These are phyloP conservation scores for Phylloscopus whistleri DNA, from an alignment of 2,113 vertebrate genomes.

Conservation along the genomic window DNA sequence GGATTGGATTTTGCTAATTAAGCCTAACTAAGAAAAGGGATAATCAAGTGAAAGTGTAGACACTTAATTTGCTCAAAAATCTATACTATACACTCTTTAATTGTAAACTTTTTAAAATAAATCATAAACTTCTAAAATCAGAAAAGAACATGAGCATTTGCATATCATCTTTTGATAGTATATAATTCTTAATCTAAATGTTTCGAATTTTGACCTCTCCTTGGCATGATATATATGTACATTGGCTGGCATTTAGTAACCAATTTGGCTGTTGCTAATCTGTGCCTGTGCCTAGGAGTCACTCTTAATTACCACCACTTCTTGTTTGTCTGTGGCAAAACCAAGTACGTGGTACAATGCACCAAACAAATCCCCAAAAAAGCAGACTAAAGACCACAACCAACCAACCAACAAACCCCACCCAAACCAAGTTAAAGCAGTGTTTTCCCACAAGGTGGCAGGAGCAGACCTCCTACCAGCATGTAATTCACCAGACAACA, in stretches of 20 bases:
- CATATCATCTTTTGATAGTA: neutral
- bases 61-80: neutral
- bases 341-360: neutral
- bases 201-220: neutral
- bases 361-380: neutral
- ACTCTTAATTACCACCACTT: neutral
- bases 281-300: neutral
- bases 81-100: neutral
- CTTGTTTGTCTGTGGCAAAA: neutral
- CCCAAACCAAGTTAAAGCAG: neutral
- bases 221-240: neutral
- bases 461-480: neutral
- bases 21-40: neutral
- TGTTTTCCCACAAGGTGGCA: conserved; percentile 56
- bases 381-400: rapidly evolving
- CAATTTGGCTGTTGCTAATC: neutral
- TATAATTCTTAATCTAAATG: neutral
- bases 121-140: neutral
- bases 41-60: neutral
- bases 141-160: neutral
- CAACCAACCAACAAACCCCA: neutral
- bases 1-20: neutral
- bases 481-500: rapidly evolving
- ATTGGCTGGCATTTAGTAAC: neutral
- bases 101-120: neutral